A percentile compares a stretch with the other conserved stretches of the same genome.
Conservation (phyloP, 2,113 vertebrate species). For the Amphiprion percula region DNA sequence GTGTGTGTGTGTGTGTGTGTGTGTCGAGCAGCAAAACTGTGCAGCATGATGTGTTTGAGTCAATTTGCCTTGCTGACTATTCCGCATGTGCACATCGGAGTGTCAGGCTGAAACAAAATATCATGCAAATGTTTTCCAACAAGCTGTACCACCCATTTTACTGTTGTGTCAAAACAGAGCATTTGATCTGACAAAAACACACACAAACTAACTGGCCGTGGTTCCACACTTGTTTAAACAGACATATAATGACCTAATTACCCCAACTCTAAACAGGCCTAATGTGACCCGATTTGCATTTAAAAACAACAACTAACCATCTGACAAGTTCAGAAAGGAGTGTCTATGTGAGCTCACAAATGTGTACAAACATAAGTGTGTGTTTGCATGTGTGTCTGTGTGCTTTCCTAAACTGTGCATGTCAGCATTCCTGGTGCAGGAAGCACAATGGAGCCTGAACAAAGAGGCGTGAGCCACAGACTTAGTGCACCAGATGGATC, state of each 20-base stretch:
- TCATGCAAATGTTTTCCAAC: not conserved
- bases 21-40: too few species aligned
- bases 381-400: slow-evolving; percentile 50
- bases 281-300: slow-evolving; percentile 57
- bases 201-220: not conserved
- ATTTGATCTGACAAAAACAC: not conserved
- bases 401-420: slow-evolving; percentile 61
- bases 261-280: slow-evolving; percentile 65
- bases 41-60: too few species aligned
- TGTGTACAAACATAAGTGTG: slow-evolving; percentile 53
- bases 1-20: too few species aligned
- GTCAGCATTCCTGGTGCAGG: slow-evolving; percentile 83
- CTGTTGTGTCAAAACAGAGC: not conserved
- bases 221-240: slow-evolving; percentile 5
- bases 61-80: too few species aligned
- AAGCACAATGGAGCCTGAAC: slow-evolving; percentile 80
- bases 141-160: not conserved
- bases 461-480: slow-evolving; percentile 74
- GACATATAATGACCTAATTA: not conserved
- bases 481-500: slow-evolving; percentile 61
- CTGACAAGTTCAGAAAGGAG: slow-evolving; percentile 15
- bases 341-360: not conserved
- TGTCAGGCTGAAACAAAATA: too few species aligned
- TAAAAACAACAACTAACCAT: slow-evolving; percentile 18
- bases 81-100: too few species aligned